These are phyloP conservation scores for Megatriorchis doriae DNA, from an alignment of 2,113 vertebrate species.

Conservation along the genomic window DNA sequence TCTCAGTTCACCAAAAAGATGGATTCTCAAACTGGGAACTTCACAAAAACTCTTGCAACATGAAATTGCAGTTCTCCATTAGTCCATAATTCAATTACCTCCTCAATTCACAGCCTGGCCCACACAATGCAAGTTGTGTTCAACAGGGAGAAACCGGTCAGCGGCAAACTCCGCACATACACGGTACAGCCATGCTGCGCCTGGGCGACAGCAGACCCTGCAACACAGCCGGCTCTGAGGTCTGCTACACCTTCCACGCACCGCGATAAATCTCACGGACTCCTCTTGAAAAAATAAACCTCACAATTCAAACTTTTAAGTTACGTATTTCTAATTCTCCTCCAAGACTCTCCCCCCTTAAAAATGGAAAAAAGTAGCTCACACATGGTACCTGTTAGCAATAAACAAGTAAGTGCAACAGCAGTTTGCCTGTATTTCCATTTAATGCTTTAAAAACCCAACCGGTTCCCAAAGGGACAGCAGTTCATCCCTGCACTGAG, in stretches of 20 bases:
- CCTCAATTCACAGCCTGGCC: not conserved
- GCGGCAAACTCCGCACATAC: not conserved
- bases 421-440: not conserved
- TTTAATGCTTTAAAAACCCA: not conserved
- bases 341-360: not conserved
- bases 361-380: not conserved
- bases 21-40: not conserved
- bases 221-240: not conserved
- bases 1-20: not conserved
- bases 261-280: rapidly evolving
- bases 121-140: not conserved
- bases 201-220: not conserved
- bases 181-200: not conserved
- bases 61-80: rapidly evolving
- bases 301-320: too few relatives aligned
- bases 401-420: not conserved
- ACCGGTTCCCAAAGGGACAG: not conserved
- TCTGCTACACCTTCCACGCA: rapidly evolving
- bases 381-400: not conserved
- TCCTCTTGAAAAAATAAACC: not conserved
- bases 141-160: rapidly evolving
- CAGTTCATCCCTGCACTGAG: not conserved
- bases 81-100: not conserved
- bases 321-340: not conserved
- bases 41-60: not conserved